Base-by-base conservation (phyloP, 2,797 vertebrate species). In the Mormyrus proboscirostris region DNA sequence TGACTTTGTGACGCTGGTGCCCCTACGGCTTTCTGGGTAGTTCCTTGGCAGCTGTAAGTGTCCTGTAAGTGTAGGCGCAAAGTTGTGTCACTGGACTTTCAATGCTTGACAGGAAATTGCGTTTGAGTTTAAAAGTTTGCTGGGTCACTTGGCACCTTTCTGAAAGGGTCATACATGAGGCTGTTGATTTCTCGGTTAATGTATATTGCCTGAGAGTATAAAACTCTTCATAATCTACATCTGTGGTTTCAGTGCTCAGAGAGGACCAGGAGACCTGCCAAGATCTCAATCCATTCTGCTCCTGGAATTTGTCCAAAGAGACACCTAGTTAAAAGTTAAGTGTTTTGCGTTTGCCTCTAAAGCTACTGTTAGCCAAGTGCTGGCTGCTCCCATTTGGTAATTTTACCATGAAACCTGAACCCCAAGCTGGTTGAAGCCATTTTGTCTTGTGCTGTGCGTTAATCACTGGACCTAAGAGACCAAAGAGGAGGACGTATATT, bases 151-250 rank as follows among this genome's bases (percentile, higher is more conserved):
- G 79, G 49, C 53, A 44, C 22, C 89, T 14, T 19, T 88, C 65
- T 29, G 38, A 55, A 59, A 76, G 19, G 6, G 14, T 47, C 29
- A 79, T 38, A 73, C 44, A 82, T 88, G 41, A 83, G 76, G 22
- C 73, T 50, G 50, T 49, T 90, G 76, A 53, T 79, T 51, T 84
- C 55, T 83, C 55, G 41, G 55, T 69, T 83, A 50, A 29, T 69
- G 55, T 65, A 51, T 69, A 83, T 49, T 38, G 50, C 44, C 49
- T 88, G n/a, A 90, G 55, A 82, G 49, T 4, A 16, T 16, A 4
- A 88, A 90, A 69, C 55, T 57, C 73, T 88, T 85, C 51, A 44
- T 57, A 50, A 33, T 88, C 69, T 53, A 76, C 86, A 82, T 59
- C 51, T 90, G 86, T 10, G 22, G 69, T 90, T 90, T 83, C 86